phyloP scores from a whole-genome alignment of 2,113 vertebrate genomes.

The Stigmatopora argus region DNA sequence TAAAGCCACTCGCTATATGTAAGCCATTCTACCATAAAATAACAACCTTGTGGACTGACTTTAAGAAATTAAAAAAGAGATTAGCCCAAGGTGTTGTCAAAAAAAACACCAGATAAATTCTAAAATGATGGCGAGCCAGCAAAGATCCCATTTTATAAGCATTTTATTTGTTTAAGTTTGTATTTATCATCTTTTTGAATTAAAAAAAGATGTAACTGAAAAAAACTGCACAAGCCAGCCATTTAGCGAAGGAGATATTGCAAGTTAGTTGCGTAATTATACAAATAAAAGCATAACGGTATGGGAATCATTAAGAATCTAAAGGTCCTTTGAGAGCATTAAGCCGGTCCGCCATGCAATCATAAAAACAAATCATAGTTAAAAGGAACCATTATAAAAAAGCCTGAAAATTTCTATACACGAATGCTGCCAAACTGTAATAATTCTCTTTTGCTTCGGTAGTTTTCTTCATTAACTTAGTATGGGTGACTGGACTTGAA shows the following conservation, averaged over 20 bases:
- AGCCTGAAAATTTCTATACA: neutral
- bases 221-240: constrained; percentile 10
- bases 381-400: neutral
- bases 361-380: neutral
- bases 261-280: constrained; percentile 1
- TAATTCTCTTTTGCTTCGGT: neutral
- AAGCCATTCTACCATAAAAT: neutral
- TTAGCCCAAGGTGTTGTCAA: neutral
- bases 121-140: neutral
- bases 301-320: neutral
- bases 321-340: neutral
- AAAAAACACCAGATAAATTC: neutral
- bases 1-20: neutral
- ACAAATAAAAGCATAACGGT: neutral
- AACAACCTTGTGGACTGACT: neutral
- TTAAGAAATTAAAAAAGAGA: neutral
- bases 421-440: neutral
- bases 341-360: neutral
- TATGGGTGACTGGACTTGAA: neutral
- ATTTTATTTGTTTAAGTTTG: neutral
- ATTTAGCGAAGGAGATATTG: neutral
- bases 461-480: neutral
- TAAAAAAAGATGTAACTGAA: constrained; percentile 24
- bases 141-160: too few species aligned
- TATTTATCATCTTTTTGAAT: neutral